Evolutionary conservation across 2,113 vertebrate genomes (phyloP).

Genomic region (Cynopterus brachyotis): DNA sequence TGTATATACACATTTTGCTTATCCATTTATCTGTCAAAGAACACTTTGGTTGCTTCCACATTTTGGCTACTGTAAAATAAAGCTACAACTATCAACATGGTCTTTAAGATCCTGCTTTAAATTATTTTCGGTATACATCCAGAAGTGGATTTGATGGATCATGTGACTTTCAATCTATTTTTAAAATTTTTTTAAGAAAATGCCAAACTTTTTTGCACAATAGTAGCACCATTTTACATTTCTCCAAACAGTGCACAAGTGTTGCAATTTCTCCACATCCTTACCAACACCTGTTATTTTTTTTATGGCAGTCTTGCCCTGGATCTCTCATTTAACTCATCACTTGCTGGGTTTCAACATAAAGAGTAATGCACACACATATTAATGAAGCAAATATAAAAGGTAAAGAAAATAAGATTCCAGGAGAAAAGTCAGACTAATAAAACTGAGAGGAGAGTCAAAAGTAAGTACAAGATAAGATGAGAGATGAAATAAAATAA

Average conservation of each 20-base stretch:
- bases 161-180: neutral
- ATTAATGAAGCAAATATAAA: neutral
- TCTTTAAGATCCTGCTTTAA: neutral
- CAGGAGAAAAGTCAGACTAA: neutral
- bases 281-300: neutral
- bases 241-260: fast-evolving
- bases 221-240: neutral
- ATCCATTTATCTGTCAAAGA: neutral
- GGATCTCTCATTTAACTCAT: neutral
- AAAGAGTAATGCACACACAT: neutral
- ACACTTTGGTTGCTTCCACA: neutral
- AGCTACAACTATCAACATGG: neutral
- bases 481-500: neutral
- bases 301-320: neutral
- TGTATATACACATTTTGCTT: too few species aligned
- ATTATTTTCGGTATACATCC: neutral
- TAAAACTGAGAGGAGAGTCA: neutral
- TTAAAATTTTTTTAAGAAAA: neutral
- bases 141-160: neutral
- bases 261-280: neutral
- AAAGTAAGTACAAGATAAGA: neutral
- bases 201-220: neutral
- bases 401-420: neutral
- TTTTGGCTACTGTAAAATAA: neutral
- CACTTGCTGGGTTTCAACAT: neutral